Percentiles rank a stretch among this genome's conserved stretches.
Conservation (phyloP, 2,888 invertebrate genomes). For the Acleris emargana region DNA sequence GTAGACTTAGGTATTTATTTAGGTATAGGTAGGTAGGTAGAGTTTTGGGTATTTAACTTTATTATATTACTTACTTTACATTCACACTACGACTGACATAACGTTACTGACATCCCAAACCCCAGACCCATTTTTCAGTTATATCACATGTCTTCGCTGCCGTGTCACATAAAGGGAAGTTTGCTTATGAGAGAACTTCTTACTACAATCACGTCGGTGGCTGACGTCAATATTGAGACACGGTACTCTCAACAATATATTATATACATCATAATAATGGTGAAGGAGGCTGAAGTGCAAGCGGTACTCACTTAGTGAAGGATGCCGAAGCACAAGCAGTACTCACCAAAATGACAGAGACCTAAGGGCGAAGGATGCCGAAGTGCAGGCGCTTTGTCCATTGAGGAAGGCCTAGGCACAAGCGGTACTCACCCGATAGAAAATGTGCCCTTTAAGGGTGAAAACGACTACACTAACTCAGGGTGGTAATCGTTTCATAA, state of each 20-base stretch:
- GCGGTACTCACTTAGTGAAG: slow-evolving; percentile 10
- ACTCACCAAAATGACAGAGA: neutral
- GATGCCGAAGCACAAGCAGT: slow-evolving; percentile 12
- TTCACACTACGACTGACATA: too few relatives aligned
- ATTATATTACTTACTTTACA: too few relatives aligned
- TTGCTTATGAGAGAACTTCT: neutral
- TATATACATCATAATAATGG: neutral
- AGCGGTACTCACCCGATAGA: slow-evolving; percentile 1
- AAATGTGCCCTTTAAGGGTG: neutral
- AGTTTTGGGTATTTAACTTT: too few relatives aligned
- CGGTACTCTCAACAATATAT: too few relatives aligned
- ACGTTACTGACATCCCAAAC: too few relatives aligned
- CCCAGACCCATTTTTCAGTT: too few relatives aligned
- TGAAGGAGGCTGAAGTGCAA: slow-evolving; percentile 9
- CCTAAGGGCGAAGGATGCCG: slow-evolving; percentile 2
- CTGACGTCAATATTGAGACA: neutral
- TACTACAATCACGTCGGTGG: neutral
- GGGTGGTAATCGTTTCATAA: slow-evolving; percentile 10
- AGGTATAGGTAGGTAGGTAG: too few relatives aligned
- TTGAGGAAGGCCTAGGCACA: slow-evolving; percentile 4
- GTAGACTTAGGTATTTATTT: too few relatives aligned
- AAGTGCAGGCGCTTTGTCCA: neutral
- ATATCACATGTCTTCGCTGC: too few relatives aligned
- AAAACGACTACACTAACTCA: neutral
- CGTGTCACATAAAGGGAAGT: neutral